These are phyloP conservation scores for Takifugu ocellatus DNA, from an alignment of 2,797 vertebrate genomes.

Conservation along the genomic window DNA sequence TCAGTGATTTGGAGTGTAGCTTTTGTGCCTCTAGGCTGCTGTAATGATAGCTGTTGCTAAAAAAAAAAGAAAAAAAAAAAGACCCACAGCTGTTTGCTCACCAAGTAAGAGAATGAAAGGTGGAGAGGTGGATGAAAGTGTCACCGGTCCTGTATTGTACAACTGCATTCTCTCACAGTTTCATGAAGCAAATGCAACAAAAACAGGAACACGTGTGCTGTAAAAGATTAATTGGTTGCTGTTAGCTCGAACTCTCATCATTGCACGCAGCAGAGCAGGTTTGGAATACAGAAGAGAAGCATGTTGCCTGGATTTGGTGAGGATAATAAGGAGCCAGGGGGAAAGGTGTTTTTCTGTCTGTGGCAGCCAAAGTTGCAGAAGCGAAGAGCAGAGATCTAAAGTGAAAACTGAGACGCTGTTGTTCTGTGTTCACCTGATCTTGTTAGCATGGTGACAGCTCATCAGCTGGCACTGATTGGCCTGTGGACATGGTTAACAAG, in stretches of 20 bases:
- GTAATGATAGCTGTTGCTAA: constrained; percentile 59
- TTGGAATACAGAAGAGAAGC: constrained; percentile 38
- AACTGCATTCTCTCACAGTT: constrained; percentile 51
- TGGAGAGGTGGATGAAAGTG: constrained; percentile 43
- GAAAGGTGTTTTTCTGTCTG: constrained; percentile 33
- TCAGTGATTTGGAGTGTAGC: constrained; percentile 53
- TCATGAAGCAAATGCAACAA: constrained; percentile 49
- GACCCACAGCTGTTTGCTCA: constrained; percentile 60
- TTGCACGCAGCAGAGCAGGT: constrained; percentile 58
- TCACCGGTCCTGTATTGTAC: constrained; percentile 52
- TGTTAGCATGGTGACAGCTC: constrained; percentile 49
- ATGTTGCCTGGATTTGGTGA: constrained; percentile 30
- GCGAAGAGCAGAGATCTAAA: constrained; percentile 36
- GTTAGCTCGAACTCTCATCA: constrained; percentile 61
- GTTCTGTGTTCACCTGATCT: constrained; percentile 58
- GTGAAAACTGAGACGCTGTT: constrained; percentile 41
- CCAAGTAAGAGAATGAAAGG: constrained; percentile 55
- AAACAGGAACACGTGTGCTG: constrained; percentile 63
- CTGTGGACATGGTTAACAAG: constrained; percentile 55
- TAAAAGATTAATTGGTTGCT: constrained; percentile 72
- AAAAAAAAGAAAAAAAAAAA: constrained; percentile 30
- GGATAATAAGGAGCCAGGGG: constrained; percentile 55
- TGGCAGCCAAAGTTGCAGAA: constrained; percentile 30
- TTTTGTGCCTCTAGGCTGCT: constrained; percentile 55
- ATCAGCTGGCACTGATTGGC: constrained; percentile 56